Evolutionary conservation across 2,113 vertebrate species (phyloP).

Genomic region (Halichoerus grypus): DNA sequence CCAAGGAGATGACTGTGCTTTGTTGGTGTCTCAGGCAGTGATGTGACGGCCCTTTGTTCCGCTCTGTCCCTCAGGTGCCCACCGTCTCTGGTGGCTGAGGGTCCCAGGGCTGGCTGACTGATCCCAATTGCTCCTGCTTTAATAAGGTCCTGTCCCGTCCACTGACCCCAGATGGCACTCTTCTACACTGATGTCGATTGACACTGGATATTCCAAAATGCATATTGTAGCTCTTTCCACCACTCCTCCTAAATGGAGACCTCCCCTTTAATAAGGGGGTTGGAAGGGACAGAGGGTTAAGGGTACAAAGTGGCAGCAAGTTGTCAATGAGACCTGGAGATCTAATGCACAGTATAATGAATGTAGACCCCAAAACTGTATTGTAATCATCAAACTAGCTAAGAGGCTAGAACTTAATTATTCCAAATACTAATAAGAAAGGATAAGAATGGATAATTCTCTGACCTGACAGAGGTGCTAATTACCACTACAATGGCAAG

Average conservation of each 20-base stretch:
- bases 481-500: not conserved
- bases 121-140: accelerated
- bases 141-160: not conserved
- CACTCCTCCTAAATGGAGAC: not conserved
- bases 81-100: not conserved
- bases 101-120: too few relatives aligned
- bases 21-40: not conserved
- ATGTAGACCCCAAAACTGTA: not conserved
- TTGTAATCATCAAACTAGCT: not conserved
- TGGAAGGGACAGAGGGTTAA: not conserved
- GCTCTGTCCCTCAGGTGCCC: not conserved
- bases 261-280: not conserved
- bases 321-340: not conserved
- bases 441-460: not conserved
- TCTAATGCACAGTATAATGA: not conserved
- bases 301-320: not conserved
- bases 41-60: accelerated
- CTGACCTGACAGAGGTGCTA: not conserved
- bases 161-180: too few relatives aligned
- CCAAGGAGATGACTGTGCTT: not conserved
- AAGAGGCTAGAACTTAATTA: not conserved
- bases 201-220: not conserved
- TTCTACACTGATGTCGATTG: not conserved
- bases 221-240: not conserved
- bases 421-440: not conserved